A percentile compares a stretch with the other conserved stretches of the same genome.
Conservation (phyloP, 2,113 vertebrate genomes). For the Rhinopomastus cyanomelas region DNA sequence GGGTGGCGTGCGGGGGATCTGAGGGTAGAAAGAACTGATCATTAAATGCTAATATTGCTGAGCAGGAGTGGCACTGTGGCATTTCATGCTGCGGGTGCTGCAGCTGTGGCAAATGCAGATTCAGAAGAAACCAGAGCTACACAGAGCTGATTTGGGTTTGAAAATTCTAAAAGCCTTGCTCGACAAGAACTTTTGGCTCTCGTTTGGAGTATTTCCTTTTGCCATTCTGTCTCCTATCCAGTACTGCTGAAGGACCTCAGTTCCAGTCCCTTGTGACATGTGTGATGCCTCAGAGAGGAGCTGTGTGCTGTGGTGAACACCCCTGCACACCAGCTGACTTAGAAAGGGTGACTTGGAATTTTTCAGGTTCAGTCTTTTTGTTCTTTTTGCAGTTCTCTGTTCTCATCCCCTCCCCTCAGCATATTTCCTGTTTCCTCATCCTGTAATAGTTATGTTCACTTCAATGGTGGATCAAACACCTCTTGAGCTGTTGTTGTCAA, state of each 20-base stretch:
- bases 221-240: neutral
- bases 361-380: slow-evolving; percentile 22
- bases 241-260: neutral
- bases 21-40: neutral
- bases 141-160: slow-evolving; percentile 4
- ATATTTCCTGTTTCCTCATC: slow-evolving; percentile 64
- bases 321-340: neutral
- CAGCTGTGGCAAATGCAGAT: too few relatives aligned
- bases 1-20: neutral
- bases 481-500: slow-evolving; percentile 54
- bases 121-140: too few relatives aligned
- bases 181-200: slow-evolving; percentile 13
- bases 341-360: slow-evolving; percentile 17
- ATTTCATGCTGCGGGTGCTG: too few relatives aligned
- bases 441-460: slow-evolving; percentile 33
- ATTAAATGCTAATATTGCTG: neutral
- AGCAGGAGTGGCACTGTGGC: neutral
- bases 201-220: slow-evolving; percentile 4
- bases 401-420: slow-evolving; percentile 30
- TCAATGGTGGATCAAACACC: slow-evolving; percentile 48
- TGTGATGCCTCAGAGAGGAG: neutral
- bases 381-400: slow-evolving; percentile 14
- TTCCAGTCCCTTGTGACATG: neutral
- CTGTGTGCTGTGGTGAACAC: neutral
- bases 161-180: slow-evolving; percentile 44